A percentile compares a stretch with the other conserved stretches of the same genome.
Conservation (phyloP, 2,113 vertebrate genomes). For the Corythaeola cristata region DNA sequence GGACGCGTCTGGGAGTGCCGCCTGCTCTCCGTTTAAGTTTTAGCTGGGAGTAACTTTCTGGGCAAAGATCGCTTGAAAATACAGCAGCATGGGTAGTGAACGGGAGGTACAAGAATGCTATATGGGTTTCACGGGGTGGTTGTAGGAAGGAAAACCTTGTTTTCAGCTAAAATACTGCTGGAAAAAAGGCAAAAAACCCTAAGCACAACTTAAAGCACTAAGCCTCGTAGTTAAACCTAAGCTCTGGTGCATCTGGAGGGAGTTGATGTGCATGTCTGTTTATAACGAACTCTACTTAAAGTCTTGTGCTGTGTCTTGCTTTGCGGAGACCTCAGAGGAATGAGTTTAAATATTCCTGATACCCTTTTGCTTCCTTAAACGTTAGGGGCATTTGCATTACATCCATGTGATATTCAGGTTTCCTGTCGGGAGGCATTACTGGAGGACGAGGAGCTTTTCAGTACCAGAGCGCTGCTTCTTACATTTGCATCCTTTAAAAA, state of each 20-base stretch:
- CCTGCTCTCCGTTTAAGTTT: not conserved
- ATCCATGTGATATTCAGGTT: rapidly evolving
- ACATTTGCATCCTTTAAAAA: not conserved
- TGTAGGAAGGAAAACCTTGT: not conserved
- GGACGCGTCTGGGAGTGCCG: not conserved
- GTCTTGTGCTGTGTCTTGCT: not conserved
- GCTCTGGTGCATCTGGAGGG: not conserved
- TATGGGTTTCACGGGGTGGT: not conserved
- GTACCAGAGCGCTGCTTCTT: not conserved
- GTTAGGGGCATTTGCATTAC: rapidly evolving
- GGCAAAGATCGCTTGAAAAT: not conserved
- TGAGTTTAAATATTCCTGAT: not conserved
- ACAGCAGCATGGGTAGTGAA: rapidly evolving
- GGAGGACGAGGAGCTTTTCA: not conserved
- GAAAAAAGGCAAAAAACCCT: rapidly evolving
- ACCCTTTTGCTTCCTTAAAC: not conserved
- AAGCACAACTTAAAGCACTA: rapidly evolving
- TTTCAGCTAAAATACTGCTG: rapidly evolving
- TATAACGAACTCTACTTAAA: not conserved
- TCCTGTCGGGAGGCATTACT: rapidly evolving
- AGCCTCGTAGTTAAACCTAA: not conserved
- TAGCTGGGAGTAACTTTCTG: not conserved
- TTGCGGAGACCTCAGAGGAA: not conserved
- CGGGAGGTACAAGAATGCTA: rapidly evolving
- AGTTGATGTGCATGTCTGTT: not conserved